Evolutionary conservation across 2,888 invertebrate genomes (phyloP).

Genomic region (Phortica magna): DNA sequence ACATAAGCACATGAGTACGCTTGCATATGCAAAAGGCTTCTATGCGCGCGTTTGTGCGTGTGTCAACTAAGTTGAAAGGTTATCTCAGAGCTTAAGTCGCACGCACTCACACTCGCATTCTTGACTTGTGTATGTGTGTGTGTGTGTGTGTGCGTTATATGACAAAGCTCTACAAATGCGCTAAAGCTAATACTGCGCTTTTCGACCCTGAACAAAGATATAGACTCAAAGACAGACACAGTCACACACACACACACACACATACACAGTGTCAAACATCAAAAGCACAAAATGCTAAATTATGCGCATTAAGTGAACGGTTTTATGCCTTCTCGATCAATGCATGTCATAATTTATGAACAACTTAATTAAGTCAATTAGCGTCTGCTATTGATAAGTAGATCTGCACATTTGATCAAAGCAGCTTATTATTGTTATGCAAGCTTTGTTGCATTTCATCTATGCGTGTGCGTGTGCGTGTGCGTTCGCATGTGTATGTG

Average conservation of each 20-base stretch:
- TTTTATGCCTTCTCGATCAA: slow-evolving; percentile 24
- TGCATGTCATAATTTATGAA: slow-evolving; percentile 63
- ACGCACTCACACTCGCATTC: background rate
- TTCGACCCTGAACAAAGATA: background rate
- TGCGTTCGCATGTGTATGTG: background rate
- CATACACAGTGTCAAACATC: background rate
- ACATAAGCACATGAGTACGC: background rate
- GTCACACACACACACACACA: background rate
- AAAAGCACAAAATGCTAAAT: slow-evolving; percentile 20
- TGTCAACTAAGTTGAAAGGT: slow-evolving; percentile 3
- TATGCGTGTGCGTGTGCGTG: background rate
- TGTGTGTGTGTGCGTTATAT: background rate
- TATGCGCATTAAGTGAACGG: slow-evolving; percentile 16
- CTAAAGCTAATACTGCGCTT: background rate
- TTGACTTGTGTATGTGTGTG: background rate
- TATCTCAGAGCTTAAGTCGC: slow-evolving; percentile 13
- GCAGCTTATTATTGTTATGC: slow-evolving; percentile 38
- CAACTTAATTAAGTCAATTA: slow-evolving; percentile 68
- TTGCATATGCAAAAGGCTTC: background rate
- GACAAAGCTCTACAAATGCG: slow-evolving; percentile 11
- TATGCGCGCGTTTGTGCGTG: background rate
- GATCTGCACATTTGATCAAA: slow-evolving; percentile 10
- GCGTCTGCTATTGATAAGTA: slow-evolving; percentile 41
- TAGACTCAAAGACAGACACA: background rate
- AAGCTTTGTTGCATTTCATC: slow-evolving; percentile 2